Percentiles rank a stretch among this genome's conserved stretches.
Evolutionary conservation across 2,797 vertebrate genomes (phyloP).

Genomic region (Xenopus petersii): DNA sequence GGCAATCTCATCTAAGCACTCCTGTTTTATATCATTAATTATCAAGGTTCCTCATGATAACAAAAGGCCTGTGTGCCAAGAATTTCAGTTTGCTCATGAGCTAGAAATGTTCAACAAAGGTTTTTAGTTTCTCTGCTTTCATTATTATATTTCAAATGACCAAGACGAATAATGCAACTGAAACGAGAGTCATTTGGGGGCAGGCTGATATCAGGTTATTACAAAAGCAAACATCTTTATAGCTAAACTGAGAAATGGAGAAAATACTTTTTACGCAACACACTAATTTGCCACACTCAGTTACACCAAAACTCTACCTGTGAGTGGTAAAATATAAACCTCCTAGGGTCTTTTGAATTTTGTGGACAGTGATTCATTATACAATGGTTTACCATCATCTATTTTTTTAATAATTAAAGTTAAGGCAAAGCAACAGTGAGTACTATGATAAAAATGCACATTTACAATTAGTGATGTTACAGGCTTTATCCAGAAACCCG

Average conservation of each 20-base stretch:
- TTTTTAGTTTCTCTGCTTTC: constrained; percentile 37
- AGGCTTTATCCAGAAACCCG: too few relatives aligned
- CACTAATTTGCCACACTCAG: not conserved
- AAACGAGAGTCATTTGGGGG: not conserved
- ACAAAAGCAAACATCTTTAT: not conserved
- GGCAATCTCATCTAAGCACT: constrained; percentile 53
- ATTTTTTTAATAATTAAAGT: too few relatives aligned
- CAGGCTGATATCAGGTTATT: not conserved
- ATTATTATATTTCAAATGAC: constrained; percentile 28
- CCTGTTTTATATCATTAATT: constrained; percentile 61
- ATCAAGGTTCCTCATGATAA: constrained; percentile 61
- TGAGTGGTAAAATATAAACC: too few relatives aligned
- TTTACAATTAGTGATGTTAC: too few relatives aligned
- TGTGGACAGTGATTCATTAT: too few relatives aligned
- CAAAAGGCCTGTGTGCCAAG: constrained; percentile 41
- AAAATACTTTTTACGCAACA: not conserved
- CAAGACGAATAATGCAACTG: constrained; percentile 7
- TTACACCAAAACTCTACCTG: too few relatives aligned
- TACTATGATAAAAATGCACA: too few relatives aligned
- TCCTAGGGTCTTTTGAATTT: too few relatives aligned
- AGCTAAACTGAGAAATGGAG: constrained; percentile 14
- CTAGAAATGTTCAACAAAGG: constrained; percentile 24
- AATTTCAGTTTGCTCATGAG: constrained; percentile 38
- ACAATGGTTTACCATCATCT: too few relatives aligned
- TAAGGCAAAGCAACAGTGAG: too few relatives aligned